Percentiles rank a stretch among this genome's conserved stretches.
Conservation (phyloP, 2,888 invertebrate genomes). For the Noctua pronuba region DNA sequence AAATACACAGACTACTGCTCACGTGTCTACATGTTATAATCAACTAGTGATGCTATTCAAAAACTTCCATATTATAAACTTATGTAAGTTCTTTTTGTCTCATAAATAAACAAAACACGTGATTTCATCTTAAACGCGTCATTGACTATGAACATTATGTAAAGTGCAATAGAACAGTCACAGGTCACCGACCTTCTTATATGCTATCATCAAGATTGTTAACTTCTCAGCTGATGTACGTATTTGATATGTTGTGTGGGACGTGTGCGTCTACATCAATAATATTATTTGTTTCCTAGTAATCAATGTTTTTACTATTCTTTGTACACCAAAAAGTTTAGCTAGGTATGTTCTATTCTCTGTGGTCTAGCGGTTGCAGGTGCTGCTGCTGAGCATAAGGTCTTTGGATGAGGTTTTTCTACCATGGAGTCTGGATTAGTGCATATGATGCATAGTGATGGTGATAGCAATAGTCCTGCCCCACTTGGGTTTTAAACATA, state of each 20-base stretch:
- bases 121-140: slow-evolving; percentile 15
- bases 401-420: not conserved
- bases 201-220: slow-evolving; percentile 11
- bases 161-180: slow-evolving; percentile 23
- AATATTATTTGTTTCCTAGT: not conserved
- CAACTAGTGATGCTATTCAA: not conserved
- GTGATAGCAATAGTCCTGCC: too few relatives aligned
- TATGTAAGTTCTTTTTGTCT: not conserved
- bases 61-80: slow-evolving; percentile 11
- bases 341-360: not conserved
- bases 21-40: not conserved
- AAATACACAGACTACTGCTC: not conserved
- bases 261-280: not conserved
- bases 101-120: slow-evolving; percentile 29
- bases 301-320: not conserved
- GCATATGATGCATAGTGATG: too few relatives aligned
- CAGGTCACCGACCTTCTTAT: slow-evolving; percentile 24
- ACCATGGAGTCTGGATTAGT: too few relatives aligned
- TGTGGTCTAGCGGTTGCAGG: not conserved
- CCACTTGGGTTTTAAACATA: too few relatives aligned
- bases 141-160: slow-evolving; percentile 27
- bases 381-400: not conserved
- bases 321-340: not conserved
- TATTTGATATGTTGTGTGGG: slow-evolving; percentile 4
- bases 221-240: slow-evolving; percentile 8